Percentiles rank a stretch among this genome's conserved stretches.
Evolutionary conservation across 2,113 vertebrate genomes (phyloP).

Genomic region (Poeciliopsis turrubarensis): DNA sequence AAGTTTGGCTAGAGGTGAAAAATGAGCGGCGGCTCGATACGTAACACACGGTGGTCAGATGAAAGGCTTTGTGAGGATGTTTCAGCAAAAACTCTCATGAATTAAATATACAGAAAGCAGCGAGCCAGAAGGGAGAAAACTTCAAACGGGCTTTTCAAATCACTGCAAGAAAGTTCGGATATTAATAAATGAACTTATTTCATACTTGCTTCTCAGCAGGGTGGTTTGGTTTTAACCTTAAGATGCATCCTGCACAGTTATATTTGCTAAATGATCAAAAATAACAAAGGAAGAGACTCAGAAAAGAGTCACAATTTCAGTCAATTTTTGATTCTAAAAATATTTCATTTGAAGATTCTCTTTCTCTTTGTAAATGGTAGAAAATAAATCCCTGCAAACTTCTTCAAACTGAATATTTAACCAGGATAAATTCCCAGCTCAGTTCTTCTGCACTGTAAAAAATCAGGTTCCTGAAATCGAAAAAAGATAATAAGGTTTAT

Average conservation of each 20-base stretch:
- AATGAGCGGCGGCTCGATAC: slow-evolving; percentile 23
- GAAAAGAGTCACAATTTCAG: not conserved
- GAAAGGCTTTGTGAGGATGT: slow-evolving; percentile 11
- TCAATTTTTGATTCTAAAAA: not conserved
- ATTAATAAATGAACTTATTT: not conserved
- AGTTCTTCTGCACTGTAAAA: not conserved
- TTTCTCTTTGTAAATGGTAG: not conserved
- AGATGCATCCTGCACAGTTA: not conserved
- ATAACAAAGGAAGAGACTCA: not conserved
- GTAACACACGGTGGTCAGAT: not conserved
- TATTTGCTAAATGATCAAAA: not conserved
- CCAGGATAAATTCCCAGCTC: not conserved
- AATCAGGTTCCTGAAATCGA: not conserved
- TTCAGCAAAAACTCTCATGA: slow-evolving; percentile 6
- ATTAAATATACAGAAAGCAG: slow-evolving; percentile 10
- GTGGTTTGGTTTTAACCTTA: not conserved
- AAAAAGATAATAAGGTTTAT: not conserved
- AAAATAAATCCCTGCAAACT: not conserved
- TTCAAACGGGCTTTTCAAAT: not conserved
- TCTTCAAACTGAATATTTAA: not conserved
- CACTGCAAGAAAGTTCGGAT: not conserved
- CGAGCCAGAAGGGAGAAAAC: not conserved
- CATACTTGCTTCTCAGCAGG: not conserved
- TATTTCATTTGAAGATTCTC: not conserved
- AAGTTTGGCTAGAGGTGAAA: slow-evolving; percentile 11